Percentiles rank a stretch among this genome's conserved stretches.
Evolutionary conservation across 2,113 vertebrate genomes (phyloP).

Genomic region (Chionomys nivalis): DNA sequence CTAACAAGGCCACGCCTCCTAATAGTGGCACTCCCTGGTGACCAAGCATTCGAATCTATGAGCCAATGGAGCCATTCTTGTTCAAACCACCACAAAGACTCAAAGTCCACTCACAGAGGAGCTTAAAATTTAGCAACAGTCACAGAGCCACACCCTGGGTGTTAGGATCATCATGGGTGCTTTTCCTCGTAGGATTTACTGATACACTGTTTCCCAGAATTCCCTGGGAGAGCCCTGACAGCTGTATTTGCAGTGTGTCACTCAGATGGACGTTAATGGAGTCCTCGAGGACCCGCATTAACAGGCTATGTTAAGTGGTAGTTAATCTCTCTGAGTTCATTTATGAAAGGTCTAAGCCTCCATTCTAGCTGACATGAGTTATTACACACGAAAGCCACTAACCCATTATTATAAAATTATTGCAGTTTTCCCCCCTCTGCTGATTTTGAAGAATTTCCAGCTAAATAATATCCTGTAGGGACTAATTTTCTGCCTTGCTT

Average conservation of each 20-base stretch:
- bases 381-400: slow-evolving; percentile 28
- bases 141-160: not conserved
- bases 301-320: not conserved
- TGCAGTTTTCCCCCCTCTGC: not conserved
- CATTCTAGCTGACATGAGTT: slow-evolving; percentile 21
- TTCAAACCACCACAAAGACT: not conserved
- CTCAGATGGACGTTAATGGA: slow-evolving; percentile 13
- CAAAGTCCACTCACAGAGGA: not conserved
- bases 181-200: not conserved
- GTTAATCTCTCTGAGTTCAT: slow-evolving; percentile 5
- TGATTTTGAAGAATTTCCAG: slow-evolving; percentile 38
- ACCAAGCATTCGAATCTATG: not conserved
- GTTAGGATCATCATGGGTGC: not conserved
- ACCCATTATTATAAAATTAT: slow-evolving; percentile 22
- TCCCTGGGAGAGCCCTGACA: not conserved
- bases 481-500: slow-evolving; percentile 39
- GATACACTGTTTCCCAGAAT: not conserved
- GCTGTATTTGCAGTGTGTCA: not conserved
- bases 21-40: not conserved
- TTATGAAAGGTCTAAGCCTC: slow-evolving; percentile 15
- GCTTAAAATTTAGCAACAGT: not conserved
- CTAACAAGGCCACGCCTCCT: not conserved
- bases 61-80: not conserved
- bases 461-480: not conserved
- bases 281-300: not conserved